Conservation (phyloP, 2,797 vertebrate genomes). For the Squalus acanthias region DNA sequence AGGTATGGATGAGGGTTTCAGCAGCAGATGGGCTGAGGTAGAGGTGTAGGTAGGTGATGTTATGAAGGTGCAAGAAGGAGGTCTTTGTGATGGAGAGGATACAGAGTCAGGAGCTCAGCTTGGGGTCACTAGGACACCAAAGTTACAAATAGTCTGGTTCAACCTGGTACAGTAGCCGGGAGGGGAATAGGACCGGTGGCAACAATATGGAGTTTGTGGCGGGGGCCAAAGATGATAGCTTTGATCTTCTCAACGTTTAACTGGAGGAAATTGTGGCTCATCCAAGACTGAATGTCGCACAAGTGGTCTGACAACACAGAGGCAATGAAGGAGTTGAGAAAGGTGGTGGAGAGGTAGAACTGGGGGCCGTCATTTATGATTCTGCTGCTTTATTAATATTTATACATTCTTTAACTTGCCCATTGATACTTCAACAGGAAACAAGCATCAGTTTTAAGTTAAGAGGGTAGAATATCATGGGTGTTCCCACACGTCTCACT, state of each 20-base stretch:
- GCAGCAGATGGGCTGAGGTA: not conserved
- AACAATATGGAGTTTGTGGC: not conserved
- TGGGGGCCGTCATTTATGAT: not conserved
- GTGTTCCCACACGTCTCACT: not conserved
- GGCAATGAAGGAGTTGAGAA: not conserved
- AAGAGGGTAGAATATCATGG: not conserved
- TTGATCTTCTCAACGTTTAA: not conserved
- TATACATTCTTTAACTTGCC: not conserved
- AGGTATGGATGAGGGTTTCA: not conserved
- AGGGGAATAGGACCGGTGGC: not conserved
- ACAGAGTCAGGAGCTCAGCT: not conserved
- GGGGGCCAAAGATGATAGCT: not conserved
- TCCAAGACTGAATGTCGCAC: not conserved
- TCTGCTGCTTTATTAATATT: not conserved
- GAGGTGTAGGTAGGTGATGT: not conserved
- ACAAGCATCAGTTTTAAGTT: not conserved
- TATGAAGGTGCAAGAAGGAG: not conserved
- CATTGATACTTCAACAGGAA: not conserved
- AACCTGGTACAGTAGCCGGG: not conserved
- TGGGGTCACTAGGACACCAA: not conserved
- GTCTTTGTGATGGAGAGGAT: not conserved
- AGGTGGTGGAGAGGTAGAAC: not conserved
- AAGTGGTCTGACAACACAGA: not conserved
- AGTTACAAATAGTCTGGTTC: not conserved
- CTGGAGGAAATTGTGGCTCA: not conserved